A percentile compares a stretch with the other conserved stretches of the same genome.
These are phyloP conservation scores for Urosaurus nigricauda DNA, from an alignment of 2,797 vertebrate genomes.

Conservation along the genomic window DNA sequence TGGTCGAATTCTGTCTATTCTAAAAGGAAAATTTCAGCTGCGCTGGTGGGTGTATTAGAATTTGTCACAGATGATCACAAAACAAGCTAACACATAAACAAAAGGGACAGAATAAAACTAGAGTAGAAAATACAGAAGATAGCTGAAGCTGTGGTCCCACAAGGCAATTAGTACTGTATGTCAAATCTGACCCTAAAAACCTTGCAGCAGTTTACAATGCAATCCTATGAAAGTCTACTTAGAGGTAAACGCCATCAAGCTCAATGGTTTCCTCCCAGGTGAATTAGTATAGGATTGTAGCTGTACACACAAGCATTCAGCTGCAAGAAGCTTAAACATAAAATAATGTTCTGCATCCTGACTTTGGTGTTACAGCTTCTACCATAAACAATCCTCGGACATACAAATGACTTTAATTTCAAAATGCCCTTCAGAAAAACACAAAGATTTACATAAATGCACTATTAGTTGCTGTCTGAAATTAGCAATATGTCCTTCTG, in stretches of 20 bases:
- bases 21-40: constrained; percentile 29
- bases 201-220: background rate
- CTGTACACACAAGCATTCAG: background rate
- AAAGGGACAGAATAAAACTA: background rate
- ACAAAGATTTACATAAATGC: background rate
- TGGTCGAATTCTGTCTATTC: constrained; percentile 13
- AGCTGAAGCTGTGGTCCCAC: background rate
- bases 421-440: background rate
- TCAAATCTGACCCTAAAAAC: background rate
- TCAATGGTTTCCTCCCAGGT: background rate
- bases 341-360: background rate
- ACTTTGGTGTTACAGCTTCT: background rate
- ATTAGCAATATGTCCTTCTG: background rate
- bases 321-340: background rate
- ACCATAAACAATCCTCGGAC: background rate
- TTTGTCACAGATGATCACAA: background rate
- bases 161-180: background rate
- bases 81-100: background rate
- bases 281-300: background rate
- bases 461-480: background rate
- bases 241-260: background rate
- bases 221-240: background rate
- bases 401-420: background rate
- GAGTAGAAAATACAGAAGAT: background rate
- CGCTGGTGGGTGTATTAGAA: background rate